phyloP scores from a whole-genome alignment of 2,888 invertebrate genomes.

The Parnassius apollo region DNA sequence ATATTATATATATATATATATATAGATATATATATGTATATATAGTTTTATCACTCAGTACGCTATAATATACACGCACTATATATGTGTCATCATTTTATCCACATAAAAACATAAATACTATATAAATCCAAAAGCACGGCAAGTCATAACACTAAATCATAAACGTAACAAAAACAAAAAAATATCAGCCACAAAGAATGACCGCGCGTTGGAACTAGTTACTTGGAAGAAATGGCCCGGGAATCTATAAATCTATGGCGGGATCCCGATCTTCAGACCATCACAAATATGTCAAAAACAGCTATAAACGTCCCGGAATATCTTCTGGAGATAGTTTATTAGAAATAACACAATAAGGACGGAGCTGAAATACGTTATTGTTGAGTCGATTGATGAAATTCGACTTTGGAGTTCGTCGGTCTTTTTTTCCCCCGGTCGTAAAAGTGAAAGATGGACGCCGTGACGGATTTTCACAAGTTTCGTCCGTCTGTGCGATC shows the following conservation, averaged over 20 bases:
- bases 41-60: neutral
- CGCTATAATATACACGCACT: conserved; percentile 9
- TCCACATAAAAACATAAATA: conserved; percentile 18
- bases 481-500: conserved; percentile 7
- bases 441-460: conserved; percentile 22
- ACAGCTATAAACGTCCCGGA: conserved; percentile 64
- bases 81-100: conserved; percentile 13
- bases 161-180: conserved; percentile 50
- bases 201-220: conserved; percentile 52
- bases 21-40: neutral
- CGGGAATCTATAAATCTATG: conserved; percentile 65
- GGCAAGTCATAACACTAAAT: conserved; percentile 51
- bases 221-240: conserved; percentile 62
- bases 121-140: conserved; percentile 12
- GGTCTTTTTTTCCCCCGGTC: conserved; percentile 16
- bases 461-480: conserved; percentile 22
- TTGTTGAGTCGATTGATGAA: conserved; percentile 53
- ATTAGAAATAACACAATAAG: conserved; percentile 67
- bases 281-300: conserved; percentile 79
- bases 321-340: conserved; percentile 66
- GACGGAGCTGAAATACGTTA: conserved; percentile 44
- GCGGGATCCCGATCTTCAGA: conserved; percentile 54
- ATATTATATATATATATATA: neutral
- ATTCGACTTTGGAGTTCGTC: conserved; percentile 35
- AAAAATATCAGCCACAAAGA: conserved; percentile 42